A percentile compares a stretch with the other conserved stretches of the same genome.
Evolutionary conservation across 2,113 vertebrate genomes (phyloP).

Genomic region (Aleadryas rufinucha): DNA sequence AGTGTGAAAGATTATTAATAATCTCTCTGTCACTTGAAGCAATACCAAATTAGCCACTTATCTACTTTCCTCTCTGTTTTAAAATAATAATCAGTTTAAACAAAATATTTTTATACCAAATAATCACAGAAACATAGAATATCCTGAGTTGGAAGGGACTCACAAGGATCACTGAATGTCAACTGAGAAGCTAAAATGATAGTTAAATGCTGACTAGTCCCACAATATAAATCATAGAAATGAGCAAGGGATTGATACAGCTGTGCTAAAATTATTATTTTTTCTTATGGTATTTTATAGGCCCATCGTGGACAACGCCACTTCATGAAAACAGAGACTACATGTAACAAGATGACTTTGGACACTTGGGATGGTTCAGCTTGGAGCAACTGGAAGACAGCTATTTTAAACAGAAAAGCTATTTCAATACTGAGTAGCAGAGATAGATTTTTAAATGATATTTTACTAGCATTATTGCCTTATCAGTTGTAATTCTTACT

Average conservation of each 20-base stretch:
- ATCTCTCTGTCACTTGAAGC: neutral
- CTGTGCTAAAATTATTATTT: neutral
- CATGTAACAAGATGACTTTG: neutral
- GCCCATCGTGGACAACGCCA: neutral
- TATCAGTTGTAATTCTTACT: neutral
- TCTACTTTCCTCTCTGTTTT: neutral
- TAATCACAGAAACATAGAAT: neutral
- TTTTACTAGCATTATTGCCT: neutral
- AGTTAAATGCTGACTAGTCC: neutral
- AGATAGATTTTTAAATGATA: neutral
- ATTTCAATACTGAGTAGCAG: neutral
- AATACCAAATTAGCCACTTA: neutral
- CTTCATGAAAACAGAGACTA: neutral
- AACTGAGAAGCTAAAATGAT: neutral
- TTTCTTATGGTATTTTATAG: neutral
- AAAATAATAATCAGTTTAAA: neutral
- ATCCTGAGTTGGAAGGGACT: neutral
- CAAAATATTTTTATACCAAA: neutral
- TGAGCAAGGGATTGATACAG: rapidly evolving
- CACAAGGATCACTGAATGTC: neutral
- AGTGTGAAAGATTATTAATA: neutral
- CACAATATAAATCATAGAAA: neutral
- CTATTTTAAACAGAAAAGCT: neutral
- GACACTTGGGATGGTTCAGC: neutral
- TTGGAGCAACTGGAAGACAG: neutral